phyloP scores from a whole-genome alignment of 2,888 invertebrate species.

The Eupithecia subumbrata region DNA sequence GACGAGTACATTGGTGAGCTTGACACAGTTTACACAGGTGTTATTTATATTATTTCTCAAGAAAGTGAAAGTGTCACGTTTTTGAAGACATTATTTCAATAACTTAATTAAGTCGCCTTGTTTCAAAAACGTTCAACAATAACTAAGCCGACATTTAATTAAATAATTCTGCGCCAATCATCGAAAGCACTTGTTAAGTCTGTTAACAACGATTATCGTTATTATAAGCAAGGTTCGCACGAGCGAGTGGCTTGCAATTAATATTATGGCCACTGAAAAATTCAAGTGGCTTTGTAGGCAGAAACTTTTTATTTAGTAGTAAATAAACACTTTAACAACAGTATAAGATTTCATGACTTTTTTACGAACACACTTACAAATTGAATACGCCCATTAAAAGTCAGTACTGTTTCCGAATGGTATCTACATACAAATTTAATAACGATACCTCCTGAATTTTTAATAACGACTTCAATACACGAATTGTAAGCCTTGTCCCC shows the following conservation, averaged over 20 bases:
- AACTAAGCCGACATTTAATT: constrained; percentile 3
- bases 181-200: constrained; percentile 34
- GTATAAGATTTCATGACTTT: constrained; percentile 18
- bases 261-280: constrained; percentile 36
- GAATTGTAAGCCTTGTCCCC: not conserved
- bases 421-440: not conserved
- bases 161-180: constrained; percentile 36
- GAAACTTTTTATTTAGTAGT: constrained; percentile 15
- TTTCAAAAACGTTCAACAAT: constrained; percentile 17
- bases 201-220: constrained; percentile 35
- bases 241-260: constrained; percentile 31
- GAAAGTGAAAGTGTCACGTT: not conserved
- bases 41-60: not conserved
- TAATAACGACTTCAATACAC: not conserved
- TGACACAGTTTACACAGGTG: not conserved
- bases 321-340: constrained; percentile 24
- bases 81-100: not conserved
- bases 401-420: not conserved
- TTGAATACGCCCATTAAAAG: not conserved
- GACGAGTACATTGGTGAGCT: not conserved
- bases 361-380: not conserved
- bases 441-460: not conserved
- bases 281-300: constrained; percentile 22
- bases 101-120: constrained; percentile 33
- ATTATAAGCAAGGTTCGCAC: constrained; percentile 32